Base-by-base conservation (phyloP, 1,140 invertebrate species). In the Pachypeltis micranthus region DNA sequence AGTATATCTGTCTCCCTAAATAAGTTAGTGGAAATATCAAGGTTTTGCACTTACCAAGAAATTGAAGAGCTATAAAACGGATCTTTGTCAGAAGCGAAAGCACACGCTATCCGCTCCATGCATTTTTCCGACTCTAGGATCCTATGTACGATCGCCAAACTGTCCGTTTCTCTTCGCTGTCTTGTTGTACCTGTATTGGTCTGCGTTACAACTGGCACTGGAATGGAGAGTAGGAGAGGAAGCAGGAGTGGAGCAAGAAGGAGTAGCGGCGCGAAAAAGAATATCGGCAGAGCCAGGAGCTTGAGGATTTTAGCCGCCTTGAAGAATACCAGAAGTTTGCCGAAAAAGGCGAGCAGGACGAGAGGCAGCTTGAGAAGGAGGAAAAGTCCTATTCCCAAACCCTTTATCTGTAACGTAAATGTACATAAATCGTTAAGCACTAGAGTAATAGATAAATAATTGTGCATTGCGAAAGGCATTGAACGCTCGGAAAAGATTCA, bases 321-420 rank as follows among this genome's bases (percentile, higher is more conserved):
- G 21, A 64, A n/a, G 58, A 57, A 39, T 0, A 64, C n/a, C 2
- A 64, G 10, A 1, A 64, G 27, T 25, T 64, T 64, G 26, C 31
- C 21, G 2, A 57, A 31, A 1, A 64, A 44, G 1, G 47, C 14
- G 1, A 64, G 29, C n/a, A 64, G 58, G 26, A 64, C 10, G 47
- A 64, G 19, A n/a, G 63, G 63, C 12, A 64, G 23, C 27, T 64
- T 64, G 23, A 64, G 34, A 44, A 64, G 55, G 26, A 58, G 34
- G 1, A 64, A n/a, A 1, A 64, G 2, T 34, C 23, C 63, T n/a
- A 64, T 25, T 44, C 47, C 47, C 47, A 51, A 16, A 4, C 47
- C 47, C 23, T 51, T 51, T 14, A 51, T 51, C 47, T 51, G 47
- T 4, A 51, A 51, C 12, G 23, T 51, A 21, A 51, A 21, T n/a